Evolutionary conservation across 2,113 vertebrate species (phyloP), one percentile per base, ranked within the genome.

Genomic region (Rynchops niger): DNA sequence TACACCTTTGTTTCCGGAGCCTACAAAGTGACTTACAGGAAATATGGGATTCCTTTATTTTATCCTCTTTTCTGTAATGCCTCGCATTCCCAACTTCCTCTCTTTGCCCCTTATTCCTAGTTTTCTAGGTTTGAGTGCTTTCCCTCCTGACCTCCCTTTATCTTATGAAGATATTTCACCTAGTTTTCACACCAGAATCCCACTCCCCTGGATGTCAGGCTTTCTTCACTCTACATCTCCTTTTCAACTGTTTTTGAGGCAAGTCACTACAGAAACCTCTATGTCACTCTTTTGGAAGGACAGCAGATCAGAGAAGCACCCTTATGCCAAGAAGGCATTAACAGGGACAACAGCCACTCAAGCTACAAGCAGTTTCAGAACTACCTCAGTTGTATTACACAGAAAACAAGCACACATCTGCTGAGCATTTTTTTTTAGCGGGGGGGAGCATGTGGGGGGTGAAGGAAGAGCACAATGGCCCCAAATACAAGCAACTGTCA

Each of bases 391-490:
- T 32, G 42, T 32, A 70, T 30, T 69, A 59, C 69, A 32, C 6
- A 80, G 12, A 26, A 19, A 67, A 67, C 23, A 61, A 66, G 12
- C 16, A 93, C 12, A 50, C 13, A 71, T 34, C 10, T 38, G 42
- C 5, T 4, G 6, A 61, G 34, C 2, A 22, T 49, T 53, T 56
- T 9, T 42, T n/a, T 29, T 12, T 9, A 5, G 5, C 7, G 3
- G 4, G 5, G 4, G 8, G 2, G n/a, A n/a, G 23, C 9, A 55
- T 27, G 25, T 27, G 50, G 61, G 36, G 36, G 36, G 11, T 5
- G 38, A 27, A 29, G 5, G 18, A 42, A 42, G 5, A n/a, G 9
- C 20, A 4, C 11, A 20, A 42, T 1, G 0, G 32, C 45, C 59
- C 5, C 49, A 83, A 88, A 92, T 30, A 32, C n/a, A 36, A 65